Conservation (phyloP, 2,797 vertebrate species). For the Fratercula arctica region DNA sequence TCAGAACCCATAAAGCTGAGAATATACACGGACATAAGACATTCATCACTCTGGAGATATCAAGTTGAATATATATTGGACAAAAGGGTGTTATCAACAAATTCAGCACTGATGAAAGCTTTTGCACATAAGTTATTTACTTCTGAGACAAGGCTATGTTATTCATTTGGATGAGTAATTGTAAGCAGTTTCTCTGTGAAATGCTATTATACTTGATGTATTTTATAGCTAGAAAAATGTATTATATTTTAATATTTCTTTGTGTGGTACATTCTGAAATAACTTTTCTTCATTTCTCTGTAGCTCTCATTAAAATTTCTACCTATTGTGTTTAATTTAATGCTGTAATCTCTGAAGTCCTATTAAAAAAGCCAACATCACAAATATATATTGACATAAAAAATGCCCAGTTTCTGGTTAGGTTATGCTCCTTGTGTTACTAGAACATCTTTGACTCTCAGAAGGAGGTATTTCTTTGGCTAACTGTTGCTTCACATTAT, state of each 20-base stretch:
- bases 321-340: slow-evolving; percentile 16
- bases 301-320: slow-evolving; percentile 27
- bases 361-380: not conserved
- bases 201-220: not conserved
- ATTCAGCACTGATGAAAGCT: not conserved
- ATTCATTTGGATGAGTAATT: slow-evolving; percentile 14
- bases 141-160: slow-evolving; percentile 4
- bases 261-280: slow-evolving; percentile 6
- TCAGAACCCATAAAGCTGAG: not conserved
- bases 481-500: not conserved
- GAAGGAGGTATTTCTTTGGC: not conserved
- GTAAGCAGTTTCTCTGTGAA: slow-evolving; percentile 19
- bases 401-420: not conserved
- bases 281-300: not conserved
- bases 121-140: not conserved
- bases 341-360: slow-evolving; percentile 18
- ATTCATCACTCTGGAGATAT: not conserved
- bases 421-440: not conserved
- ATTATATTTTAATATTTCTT: slow-evolving; percentile 9
- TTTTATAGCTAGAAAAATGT: not conserved
- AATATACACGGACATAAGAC: not conserved
- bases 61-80: not conserved
- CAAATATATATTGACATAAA: not conserved
- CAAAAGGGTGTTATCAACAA: slow-evolving; percentile 22
- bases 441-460: not conserved